Evolutionary conservation across 1,140 invertebrate species (phyloP).

Genomic region (Triops cancriformis): DNA sequence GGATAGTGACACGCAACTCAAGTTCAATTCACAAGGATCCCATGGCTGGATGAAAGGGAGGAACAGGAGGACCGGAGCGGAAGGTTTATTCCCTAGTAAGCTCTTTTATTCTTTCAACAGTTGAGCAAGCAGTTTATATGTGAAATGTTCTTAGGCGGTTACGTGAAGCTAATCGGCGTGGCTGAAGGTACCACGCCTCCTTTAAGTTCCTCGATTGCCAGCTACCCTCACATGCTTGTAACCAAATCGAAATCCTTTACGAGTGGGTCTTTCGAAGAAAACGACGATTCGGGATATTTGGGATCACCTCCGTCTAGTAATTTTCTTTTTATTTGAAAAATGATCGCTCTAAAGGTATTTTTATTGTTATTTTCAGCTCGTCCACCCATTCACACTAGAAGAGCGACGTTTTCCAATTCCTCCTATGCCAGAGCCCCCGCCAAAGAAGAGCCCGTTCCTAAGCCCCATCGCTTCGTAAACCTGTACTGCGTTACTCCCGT

Average conservation of each 20-base stretch:
- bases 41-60: slow-evolving; percentile 28
- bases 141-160: slow-evolving; percentile 29
- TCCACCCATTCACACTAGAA: background rate
- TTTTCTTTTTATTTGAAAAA: slow-evolving; percentile 21
- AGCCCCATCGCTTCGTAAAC: slow-evolving; percentile 31
- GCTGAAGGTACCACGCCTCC: slow-evolving; percentile 22
- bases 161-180: slow-evolving; percentile 2
- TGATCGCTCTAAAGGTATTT: background rate
- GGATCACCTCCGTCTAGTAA: slow-evolving; percentile 31
- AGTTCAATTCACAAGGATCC: background rate
- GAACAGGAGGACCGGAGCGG: slow-evolving; percentile 26
- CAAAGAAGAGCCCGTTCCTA: slow-evolving; percentile 17
- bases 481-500: slow-evolving; percentile 32
- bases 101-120: no score
- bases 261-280: slow-evolving; percentile 27
- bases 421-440: background rate
- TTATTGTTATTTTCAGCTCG: background rate
- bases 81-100: slow-evolving; percentile 28
- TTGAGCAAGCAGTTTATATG: no score
- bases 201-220: slow-evolving; percentile 29
- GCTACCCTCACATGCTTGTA: slow-evolving; percentile 21
- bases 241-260: slow-evolving; percentile 1
- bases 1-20: background rate
- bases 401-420: slow-evolving; percentile 13
- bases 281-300: slow-evolving; percentile 33